Percentiles rank a stretch among this genome's conserved stretches.
Conservation (phyloP, 1,140 invertebrate genomes). For the Daktulosphaira vitifoliae region DNA sequence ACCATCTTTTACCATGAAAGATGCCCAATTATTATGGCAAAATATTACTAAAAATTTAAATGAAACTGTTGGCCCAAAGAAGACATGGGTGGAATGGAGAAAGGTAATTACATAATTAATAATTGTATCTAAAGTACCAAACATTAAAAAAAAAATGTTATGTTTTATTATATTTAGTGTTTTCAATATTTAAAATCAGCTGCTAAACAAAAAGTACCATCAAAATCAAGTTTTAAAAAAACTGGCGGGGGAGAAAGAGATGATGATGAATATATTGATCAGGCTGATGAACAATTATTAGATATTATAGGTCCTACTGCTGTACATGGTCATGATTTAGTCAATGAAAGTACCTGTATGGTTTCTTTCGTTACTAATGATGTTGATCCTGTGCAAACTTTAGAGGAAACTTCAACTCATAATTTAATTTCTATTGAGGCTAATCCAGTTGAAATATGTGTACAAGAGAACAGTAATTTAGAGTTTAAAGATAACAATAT, state of each 20-base stretch:
- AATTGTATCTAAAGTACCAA: background rate
- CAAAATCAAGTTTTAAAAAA: background rate
- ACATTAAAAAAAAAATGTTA: background rate
- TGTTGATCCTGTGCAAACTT: background rate
- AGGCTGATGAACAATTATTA: background rate
- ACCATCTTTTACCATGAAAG: too few relatives aligned
- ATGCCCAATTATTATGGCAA: too few relatives aligned
- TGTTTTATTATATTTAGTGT: background rate
- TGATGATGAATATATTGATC: background rate
- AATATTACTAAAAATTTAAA: too few relatives aligned
- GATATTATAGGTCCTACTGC: conserved; percentile 1
- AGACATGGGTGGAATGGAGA: conserved; percentile 6
- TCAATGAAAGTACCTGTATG: background rate
- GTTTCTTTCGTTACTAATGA: background rate
- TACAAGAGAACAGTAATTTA: background rate
- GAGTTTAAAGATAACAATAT: background rate
- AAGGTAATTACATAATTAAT: background rate
- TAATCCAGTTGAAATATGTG: background rate
- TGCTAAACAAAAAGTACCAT: background rate
- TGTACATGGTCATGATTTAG: background rate
- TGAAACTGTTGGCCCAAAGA: too few relatives aligned
- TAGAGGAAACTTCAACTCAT: background rate
- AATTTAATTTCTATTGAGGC: background rate
- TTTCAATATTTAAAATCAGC: background rate
- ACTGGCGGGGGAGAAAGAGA: background rate